Evolutionary conservation across 2,888 invertebrate species (phyloP).

Genomic region (Eupeodes luniger): DNA sequence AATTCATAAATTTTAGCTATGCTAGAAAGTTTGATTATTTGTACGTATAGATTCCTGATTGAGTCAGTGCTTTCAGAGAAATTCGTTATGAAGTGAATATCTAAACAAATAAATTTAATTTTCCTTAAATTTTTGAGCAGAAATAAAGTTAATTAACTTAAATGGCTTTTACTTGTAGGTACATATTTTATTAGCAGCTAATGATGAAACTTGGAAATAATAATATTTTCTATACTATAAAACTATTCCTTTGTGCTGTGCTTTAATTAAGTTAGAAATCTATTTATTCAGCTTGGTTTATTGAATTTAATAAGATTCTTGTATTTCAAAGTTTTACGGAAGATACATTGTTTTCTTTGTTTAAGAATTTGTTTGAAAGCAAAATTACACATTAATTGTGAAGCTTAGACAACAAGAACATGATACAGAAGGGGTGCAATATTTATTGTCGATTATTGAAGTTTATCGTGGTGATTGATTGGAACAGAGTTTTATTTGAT

Average conservation of each 20-base stretch:
- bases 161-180: background rate
- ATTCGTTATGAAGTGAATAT: background rate
- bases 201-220: background rate
- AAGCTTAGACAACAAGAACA: too few species aligned
- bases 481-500: too few species aligned
- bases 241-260: too few species aligned
- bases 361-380: too few species aligned
- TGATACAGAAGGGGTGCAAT: too few species aligned
- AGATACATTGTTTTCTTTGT: too few species aligned
- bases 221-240: too few species aligned
- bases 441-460: too few species aligned
- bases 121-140: background rate
- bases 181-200: too few species aligned
- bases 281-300: background rate
- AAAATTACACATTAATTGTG: too few species aligned
- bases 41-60: conserved; percentile 1
- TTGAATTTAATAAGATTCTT: background rate
- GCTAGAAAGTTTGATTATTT: background rate
- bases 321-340: too few species aligned
- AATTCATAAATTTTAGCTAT: conserved; percentile 48
- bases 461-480: too few species aligned
- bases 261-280: background rate
- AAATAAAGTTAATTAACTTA: conserved; percentile 11
- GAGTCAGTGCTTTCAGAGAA: background rate
- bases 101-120: background rate